Conservation (phyloP, 2,888 invertebrate species). For the Sarcophaga variegata region DNA sequence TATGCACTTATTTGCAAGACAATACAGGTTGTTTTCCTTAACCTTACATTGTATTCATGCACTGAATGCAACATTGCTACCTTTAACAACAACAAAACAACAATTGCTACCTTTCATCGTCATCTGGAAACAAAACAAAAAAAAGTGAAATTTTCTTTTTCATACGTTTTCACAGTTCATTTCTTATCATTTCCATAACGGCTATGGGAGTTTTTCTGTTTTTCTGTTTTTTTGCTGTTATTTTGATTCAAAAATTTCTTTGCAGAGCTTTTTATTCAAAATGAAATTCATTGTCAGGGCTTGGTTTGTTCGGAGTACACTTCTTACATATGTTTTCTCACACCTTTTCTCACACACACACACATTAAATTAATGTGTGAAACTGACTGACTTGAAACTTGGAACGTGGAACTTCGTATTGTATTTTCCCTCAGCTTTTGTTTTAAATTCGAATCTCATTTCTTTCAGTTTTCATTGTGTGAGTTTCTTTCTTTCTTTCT, state of each 20-base stretch:
- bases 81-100: slow-evolving; percentile 16
- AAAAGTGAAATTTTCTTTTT: slow-evolving; percentile 61
- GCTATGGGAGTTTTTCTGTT: neutral
- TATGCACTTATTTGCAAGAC: slow-evolving; percentile 42
- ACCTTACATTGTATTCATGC: neutral
- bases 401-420: neutral
- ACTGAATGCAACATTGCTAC: slow-evolving; percentile 46
- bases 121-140: neutral
- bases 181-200: slow-evolving; percentile 52
- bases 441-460: slow-evolving; percentile 12
- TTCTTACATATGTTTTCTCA: slow-evolving; percentile 25
- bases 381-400: neutral
- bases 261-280: slow-evolving; percentile 20
- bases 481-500: slow-evolving; percentile 24
- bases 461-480: neutral
- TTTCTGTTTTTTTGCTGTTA: neutral
- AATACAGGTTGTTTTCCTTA: slow-evolving; percentile 28
- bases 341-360: slow-evolving; percentile 58
- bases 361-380: slow-evolving; percentile 60
- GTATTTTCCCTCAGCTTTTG: slow-evolving; percentile 10
- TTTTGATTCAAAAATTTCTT: neutral
- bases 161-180: neutral
- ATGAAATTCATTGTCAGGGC: slow-evolving; percentile 62
- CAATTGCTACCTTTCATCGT: slow-evolving; percentile 57
- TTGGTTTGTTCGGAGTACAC: slow-evolving; percentile 9